Evolutionary conservation across 2,888 invertebrate genomes (phyloP).

Genomic region (Dasypolia templi): DNA sequence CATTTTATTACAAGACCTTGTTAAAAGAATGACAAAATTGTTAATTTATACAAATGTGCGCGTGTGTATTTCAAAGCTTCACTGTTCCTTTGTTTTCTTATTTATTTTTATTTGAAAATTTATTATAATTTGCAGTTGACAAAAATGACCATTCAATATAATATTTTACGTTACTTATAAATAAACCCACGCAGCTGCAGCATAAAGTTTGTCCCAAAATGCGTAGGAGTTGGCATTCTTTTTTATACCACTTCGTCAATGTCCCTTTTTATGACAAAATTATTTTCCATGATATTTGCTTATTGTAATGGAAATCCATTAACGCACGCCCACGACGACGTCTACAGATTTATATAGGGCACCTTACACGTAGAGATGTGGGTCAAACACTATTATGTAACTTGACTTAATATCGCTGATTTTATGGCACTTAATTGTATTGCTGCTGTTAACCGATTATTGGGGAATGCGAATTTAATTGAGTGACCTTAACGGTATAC

Average conservation of each 20-base stretch:
- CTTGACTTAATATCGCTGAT: conserved; percentile 44
- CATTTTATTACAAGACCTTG: conserved; percentile 16
- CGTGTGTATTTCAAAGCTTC: conserved; percentile 43
- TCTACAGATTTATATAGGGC: conserved; percentile 65
- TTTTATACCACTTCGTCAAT: conserved; percentile 55
- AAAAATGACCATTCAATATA: conserved; percentile 27
- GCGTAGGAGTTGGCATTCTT: conserved; percentile 58
- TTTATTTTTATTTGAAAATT: conserved; percentile 23
- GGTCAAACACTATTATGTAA: conserved; percentile 65
- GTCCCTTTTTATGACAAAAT: conserved; percentile 68
- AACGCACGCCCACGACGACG: conserved; percentile 73
- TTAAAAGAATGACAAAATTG: conserved; percentile 42
- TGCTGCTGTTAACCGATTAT: conserved; percentile 32
- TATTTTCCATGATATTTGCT: conserved; percentile 71
- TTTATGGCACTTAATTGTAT: conserved; percentile 40
- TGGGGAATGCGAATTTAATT: conserved; percentile 48
- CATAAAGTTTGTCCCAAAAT: conserved; percentile 40
- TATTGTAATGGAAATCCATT: conserved; percentile 81
- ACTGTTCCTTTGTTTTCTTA: conserved; percentile 32
- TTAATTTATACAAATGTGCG: conserved; percentile 40
- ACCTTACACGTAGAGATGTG: conserved; percentile 52
- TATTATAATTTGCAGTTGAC: conserved; percentile 21
- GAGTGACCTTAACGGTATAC: conserved; percentile 37
- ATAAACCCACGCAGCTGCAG: conserved; percentile 52
- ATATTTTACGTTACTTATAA: conserved; percentile 42